These are phyloP conservation scores for Chloropsis cyanopogon DNA, from an alignment of 2,113 vertebrate species.

Conservation along the genomic window DNA sequence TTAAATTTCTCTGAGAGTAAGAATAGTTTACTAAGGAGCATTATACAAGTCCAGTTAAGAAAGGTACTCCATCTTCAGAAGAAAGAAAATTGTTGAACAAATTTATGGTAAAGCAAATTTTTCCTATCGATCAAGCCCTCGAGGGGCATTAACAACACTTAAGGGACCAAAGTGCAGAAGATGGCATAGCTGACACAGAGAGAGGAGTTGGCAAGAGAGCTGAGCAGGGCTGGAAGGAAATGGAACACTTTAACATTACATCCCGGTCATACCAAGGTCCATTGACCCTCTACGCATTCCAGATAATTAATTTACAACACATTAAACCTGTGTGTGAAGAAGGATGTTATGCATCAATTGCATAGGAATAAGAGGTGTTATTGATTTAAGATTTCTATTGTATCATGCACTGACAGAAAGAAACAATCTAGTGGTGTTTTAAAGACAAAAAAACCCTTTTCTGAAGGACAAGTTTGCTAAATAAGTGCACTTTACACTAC, in stretches of 20 bases:
- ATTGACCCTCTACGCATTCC: slow-evolving; percentile 80
- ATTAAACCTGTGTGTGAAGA: slow-evolving; percentile 82
- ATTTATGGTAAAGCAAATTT: slow-evolving; percentile 73
- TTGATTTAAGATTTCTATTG: slow-evolving; percentile 71
- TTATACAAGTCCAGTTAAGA: neutral
- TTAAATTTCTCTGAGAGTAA: neutral
- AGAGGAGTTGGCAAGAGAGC: slow-evolving; percentile 22
- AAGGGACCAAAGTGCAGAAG: slow-evolving; percentile 56
- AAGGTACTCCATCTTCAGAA: slow-evolving; percentile 13
- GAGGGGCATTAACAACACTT: slow-evolving; percentile 64
- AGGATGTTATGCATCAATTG: slow-evolving; percentile 74
- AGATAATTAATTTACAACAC: slow-evolving; percentile 87
- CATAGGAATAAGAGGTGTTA: slow-evolving; percentile 70
- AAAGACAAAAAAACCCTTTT: neutral
- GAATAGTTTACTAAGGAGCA: neutral
- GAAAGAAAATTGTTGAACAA: slow-evolving; percentile 26
- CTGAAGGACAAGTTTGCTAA: slow-evolving; percentile 64
- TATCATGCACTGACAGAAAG: slow-evolving; percentile 45
- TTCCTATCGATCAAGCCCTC: slow-evolving; percentile 65
- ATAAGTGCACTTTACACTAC: slow-evolving; percentile 31
- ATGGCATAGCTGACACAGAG: slow-evolving; percentile 3
- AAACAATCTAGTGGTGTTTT: slow-evolving; percentile 1
- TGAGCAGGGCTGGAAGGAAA: slow-evolving; percentile 61
- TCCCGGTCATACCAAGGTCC: slow-evolving; percentile 78
- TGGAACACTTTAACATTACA: slow-evolving; percentile 64